These are phyloP conservation scores for Nomada goodeniana DNA, from an alignment of 2,888 invertebrate species.

Conservation along the genomic window DNA sequence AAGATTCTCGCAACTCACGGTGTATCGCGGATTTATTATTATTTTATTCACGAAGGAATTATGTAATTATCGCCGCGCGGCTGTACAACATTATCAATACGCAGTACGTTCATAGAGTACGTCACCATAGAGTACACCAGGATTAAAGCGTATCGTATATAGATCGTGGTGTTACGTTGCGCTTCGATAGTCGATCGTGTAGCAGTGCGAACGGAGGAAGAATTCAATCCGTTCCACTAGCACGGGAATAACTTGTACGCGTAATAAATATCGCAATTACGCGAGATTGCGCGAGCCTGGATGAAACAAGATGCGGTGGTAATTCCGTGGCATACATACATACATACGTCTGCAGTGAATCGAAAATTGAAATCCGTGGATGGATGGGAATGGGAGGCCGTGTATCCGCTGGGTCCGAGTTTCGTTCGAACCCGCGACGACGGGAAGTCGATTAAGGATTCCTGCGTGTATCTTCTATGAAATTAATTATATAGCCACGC, in stretches of 20 bases:
- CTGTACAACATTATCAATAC: too few species aligned
- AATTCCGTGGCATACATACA: background rate
- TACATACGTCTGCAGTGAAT: background rate
- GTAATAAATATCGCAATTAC: constrained; percentile 40
- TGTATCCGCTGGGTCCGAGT: background rate
- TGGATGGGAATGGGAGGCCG: background rate
- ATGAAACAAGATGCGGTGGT: constrained; percentile 9
- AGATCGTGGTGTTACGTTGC: background rate
- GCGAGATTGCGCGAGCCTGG: constrained; percentile 32
- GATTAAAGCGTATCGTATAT: background rate
- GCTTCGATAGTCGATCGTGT: constrained; percentile 56
- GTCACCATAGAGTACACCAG: background rate
- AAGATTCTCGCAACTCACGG: background rate
- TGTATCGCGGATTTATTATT: background rate
- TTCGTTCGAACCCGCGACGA: background rate
- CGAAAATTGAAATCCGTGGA: constrained; percentile 13
- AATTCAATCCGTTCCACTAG: constrained; percentile 30
- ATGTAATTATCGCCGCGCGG: background rate
- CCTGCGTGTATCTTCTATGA: constrained; percentile 18
- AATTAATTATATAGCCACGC: constrained; percentile 42
- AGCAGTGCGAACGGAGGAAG: constrained; percentile 38
- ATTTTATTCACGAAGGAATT: background rate
- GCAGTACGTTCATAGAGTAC: background rate
- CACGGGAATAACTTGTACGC: background rate
- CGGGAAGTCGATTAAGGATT: constrained; percentile 32